Base-by-base conservation (phyloP, 2,113 vertebrate species). In the Nerophis lumbriciformis region DNA sequence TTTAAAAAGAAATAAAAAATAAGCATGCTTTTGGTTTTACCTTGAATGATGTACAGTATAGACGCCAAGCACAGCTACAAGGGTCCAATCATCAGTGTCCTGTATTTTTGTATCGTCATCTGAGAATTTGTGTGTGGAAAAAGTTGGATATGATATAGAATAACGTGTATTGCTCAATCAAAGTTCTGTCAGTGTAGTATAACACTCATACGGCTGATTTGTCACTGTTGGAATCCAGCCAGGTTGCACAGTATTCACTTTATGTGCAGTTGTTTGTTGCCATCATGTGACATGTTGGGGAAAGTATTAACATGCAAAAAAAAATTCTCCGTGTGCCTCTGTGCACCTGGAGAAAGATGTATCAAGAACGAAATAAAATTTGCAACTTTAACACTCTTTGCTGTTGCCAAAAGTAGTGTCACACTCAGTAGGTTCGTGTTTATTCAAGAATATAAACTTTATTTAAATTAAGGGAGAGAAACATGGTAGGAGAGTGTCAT, bases 21-120 rank as follows among this genome's bases (percentile, higher is more conserved):
- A 86, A 85, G 90, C 89, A 91, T 90, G 90, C 86, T 87, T 83
- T 83, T 90, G 90, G 86, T 87, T 83, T 83, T 82, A 80, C 70
- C 71, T 36, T 65, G 79, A 80, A 83, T 72, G 76, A 85, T 89
- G 82, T 87, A 79, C 83, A 76, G 82, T 87, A 79, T 82, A 76
- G 79, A 85, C 69, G 77, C 74, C 72, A 88, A 88, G 89, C 87
- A 89, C 90, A 91, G 83, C 81, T 66, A 66, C 71, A 75, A 80
- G 75, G 85, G 85, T 87, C 78, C 74, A 88, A 81, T 82, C 79
- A 81, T 88, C 67, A 74, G 79, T 85, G 87, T 89, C 78, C 73
- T 81, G 87, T 91, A 91, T 91, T 91, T 91, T 91, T 90, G 72
- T 90, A 79, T 28, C 28, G 69, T 77, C 78, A 78, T 66, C 73